Conservation (phyloP, 2,888 invertebrate genomes). For the Calliphora vomitoria region DNA sequence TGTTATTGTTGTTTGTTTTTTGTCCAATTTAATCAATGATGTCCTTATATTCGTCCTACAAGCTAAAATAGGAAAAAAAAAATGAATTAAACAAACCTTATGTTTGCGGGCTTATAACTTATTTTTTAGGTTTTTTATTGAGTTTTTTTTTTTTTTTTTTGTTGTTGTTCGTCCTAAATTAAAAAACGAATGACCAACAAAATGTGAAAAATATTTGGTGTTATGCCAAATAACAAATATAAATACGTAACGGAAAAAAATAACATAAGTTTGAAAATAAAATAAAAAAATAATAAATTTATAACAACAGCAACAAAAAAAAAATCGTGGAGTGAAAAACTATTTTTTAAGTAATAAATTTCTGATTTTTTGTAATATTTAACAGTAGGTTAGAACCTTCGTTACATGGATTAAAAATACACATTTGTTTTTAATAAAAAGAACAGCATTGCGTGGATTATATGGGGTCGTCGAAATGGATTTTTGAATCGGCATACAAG, state of each 20-base stretch:
- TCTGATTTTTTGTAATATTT: conserved; percentile 29
- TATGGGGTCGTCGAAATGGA: too few species aligned
- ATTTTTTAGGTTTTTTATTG: conserved; percentile 44
- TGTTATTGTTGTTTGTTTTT: background rate
- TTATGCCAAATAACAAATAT: conserved; percentile 61
- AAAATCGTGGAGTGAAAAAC: conserved; percentile 31
- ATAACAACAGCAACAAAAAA: conserved; percentile 29
- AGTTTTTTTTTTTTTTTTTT: conserved; percentile 12
- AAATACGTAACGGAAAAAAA: conserved; percentile 35
- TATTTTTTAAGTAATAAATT: conserved; percentile 61
- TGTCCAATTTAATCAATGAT: conserved; percentile 67
- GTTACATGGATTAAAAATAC: background rate
- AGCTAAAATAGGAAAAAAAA: conserved; percentile 21
- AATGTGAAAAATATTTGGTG: conserved; percentile 66
- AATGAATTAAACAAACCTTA: conserved; percentile 56
- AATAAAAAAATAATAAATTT: background rate
- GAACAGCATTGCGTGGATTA: too few species aligned
- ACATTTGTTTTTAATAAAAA: background rate
- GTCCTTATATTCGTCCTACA: conserved; percentile 31
- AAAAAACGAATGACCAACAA: conserved; percentile 48
- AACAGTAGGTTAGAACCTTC: conserved; percentile 12
- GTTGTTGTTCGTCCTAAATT: conserved; percentile 35
- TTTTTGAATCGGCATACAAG: too few species aligned
- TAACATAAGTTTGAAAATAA: conserved; percentile 38
- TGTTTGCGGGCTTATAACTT: conserved; percentile 64